Evolutionary conservation across 2,113 vertebrate species (phyloP), one percentile per base, ranked within the genome.

Genomic region (Vicugna pacos): DNA sequence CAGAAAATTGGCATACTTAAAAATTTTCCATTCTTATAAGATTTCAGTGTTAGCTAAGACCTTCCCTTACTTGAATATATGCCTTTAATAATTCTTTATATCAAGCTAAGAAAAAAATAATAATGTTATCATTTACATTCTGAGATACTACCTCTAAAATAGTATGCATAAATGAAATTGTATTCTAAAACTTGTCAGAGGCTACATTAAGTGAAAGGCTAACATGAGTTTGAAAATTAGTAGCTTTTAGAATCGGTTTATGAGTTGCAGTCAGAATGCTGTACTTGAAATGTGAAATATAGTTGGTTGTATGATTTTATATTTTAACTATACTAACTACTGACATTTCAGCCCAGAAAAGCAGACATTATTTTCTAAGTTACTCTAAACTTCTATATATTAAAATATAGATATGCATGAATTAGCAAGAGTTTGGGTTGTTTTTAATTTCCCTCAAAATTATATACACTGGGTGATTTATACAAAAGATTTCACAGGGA

Each of bases 241-340:
- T 70, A 97, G 83, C 79, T 92, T 97, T 97, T 98, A 97, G 80
- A 89, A 97, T 98, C 97, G 96, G 98, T 96, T 94, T 97, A 93
- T 93, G 92, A 98, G 3, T 0, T 98, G 67, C 76, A 97, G 93
- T 96, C 92, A 82, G 93, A 88, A 96, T 96, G 15, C 93, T 96
- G 73, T 98, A 86, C 93, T 95, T 98, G 94, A 97, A 98, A 97
- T 91, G 85, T 91, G 80, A 98, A 98, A 95, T 96, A 96, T 87
- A 98, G 95, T 92, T 98, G 93, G 60, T 97, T 96, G 46, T 89
- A 95, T 85, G 87, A 90, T 72, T 93, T 96, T 79, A 64, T 94
- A 91, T 73, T 89, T 89, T 89, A 95, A 89, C 22, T 67, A 94
- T 83, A 85, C 6, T 69, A 17, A 80, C 35, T 96, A 75, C 4